Conservation (phyloP, 2,113 vertebrate genomes). For the Semnornis frantzii region DNA sequence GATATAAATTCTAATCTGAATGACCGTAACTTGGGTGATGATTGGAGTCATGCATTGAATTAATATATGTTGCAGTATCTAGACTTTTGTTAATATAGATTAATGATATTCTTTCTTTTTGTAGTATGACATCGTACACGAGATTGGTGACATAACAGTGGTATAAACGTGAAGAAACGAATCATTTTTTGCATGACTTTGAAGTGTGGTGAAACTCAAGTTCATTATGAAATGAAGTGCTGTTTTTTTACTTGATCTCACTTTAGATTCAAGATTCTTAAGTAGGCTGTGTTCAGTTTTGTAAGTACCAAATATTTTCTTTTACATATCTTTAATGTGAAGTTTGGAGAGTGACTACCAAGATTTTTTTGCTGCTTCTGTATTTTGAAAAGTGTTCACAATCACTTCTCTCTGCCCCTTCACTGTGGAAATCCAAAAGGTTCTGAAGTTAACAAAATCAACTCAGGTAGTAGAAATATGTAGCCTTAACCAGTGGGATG, state of each 20-base stretch:
- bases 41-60: neutral
- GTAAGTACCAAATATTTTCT: constrained; percentile 72
- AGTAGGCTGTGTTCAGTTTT: constrained; percentile 52
- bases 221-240: constrained; percentile 60
- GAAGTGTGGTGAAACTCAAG: constrained; percentile 71
- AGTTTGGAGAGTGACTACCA: constrained; percentile 63
- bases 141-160: constrained; percentile 78
- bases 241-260: constrained; percentile 26
- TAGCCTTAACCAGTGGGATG: neutral
- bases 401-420: neutral
- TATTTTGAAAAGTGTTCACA: constrained; percentile 24
- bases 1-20: neutral
- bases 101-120: constrained; percentile 73
- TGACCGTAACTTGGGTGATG: neutral
- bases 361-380: constrained; percentile 51
- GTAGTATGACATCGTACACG: constrained; percentile 71
- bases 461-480: constrained; percentile 19
- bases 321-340: constrained; percentile 63
- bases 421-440: neutral
- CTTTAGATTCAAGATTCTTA: constrained; percentile 60
- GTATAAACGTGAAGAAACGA: constrained; percentile 75
- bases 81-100: constrained; percentile 27
- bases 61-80: neutral
- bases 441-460: constrained; percentile 3
- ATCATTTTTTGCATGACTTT: constrained; percentile 61